Percentiles rank a stretch among this genome's conserved stretches.
Conservation (phyloP, 2,888 invertebrate species). For the Ecdyonurus torrentis region DNA sequence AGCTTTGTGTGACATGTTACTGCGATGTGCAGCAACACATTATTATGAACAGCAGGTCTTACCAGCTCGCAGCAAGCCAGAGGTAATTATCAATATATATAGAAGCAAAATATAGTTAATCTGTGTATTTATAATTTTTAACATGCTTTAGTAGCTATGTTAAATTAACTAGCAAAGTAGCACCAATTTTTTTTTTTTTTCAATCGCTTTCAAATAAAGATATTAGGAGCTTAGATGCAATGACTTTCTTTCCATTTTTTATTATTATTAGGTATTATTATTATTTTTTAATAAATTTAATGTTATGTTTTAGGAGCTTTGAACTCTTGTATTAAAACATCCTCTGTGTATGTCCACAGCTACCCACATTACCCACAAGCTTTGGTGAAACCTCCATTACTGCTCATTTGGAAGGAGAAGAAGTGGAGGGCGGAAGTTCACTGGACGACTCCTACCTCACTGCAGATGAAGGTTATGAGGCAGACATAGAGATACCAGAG, state of each 20-base stretch:
- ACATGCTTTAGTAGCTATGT: too few relatives aligned
- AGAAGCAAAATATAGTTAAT: too few relatives aligned
- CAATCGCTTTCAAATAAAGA: too few relatives aligned
- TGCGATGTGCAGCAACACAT: not conserved
- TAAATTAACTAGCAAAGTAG: too few relatives aligned
- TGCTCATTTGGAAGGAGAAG: not conserved
- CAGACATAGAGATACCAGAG: slow-evolving; percentile 36
- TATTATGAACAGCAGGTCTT: not conserved
- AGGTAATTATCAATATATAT: slow-evolving; percentile 1
- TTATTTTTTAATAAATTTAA: not conserved
- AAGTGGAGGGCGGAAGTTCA: slow-evolving; percentile 10
- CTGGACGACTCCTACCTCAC: slow-evolving; percentile 26
- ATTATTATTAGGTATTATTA: not conserved
- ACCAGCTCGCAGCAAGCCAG: not conserved
- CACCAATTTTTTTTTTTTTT: too few relatives aligned
- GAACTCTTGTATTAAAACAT: too few relatives aligned
- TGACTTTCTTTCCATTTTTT: too few relatives aligned
- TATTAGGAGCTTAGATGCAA: too few relatives aligned
- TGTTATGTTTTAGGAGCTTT: too few relatives aligned
- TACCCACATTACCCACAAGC: slow-evolving; percentile 28
- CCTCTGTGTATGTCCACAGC: slow-evolving; percentile 23
- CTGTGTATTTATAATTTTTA: too few relatives aligned
- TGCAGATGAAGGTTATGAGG: slow-evolving; percentile 47
- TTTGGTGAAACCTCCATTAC: slow-evolving; percentile 20
- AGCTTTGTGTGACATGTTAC: not conserved